phyloP scores from a whole-genome alignment of 1,140 invertebrate species.

The Mya arenaria region DNA sequence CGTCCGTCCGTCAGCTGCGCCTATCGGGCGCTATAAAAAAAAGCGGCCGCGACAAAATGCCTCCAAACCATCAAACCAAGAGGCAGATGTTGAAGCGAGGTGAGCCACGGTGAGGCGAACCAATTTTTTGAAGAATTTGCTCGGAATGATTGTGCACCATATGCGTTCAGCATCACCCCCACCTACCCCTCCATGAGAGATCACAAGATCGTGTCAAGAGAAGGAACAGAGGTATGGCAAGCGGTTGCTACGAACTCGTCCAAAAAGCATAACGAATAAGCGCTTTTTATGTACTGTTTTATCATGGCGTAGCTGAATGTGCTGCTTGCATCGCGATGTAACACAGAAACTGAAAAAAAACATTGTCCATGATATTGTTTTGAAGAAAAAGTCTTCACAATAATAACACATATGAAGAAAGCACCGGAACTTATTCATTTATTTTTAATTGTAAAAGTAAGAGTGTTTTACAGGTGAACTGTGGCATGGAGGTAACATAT shows the following conservation, averaged over 20 bases:
- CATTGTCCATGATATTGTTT: neutral
- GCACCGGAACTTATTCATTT: neutral
- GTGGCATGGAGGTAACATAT: neutral
- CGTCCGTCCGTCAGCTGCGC: no score
- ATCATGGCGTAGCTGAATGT: constrained; percentile 15
- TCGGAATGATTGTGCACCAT: neutral
- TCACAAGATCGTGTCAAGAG: constrained; percentile 7
- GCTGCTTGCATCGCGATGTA: constrained; percentile 21
- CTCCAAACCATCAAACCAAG: no score
- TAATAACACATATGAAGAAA: no score
- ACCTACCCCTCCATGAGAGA: constrained; percentile 26
- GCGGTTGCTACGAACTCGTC: neutral
- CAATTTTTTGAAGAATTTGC: constrained; percentile 19
- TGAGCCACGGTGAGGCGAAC: neutral
- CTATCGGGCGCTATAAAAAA: no score
- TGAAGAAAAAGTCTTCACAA: no score
- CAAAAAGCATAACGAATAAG: constrained; percentile 9
- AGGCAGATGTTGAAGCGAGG: constrained; percentile 19
- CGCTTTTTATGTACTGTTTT: constrained; percentile 28
- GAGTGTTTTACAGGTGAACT: neutral
- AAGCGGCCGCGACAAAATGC: no score
- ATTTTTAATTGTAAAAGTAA: neutral
- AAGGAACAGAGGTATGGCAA: neutral
- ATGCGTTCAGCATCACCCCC: neutral
- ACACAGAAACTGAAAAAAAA: neutral